phyloP scores from a whole-genome alignment of 2,113 vertebrate species.

The Anhinga anhinga region DNA sequence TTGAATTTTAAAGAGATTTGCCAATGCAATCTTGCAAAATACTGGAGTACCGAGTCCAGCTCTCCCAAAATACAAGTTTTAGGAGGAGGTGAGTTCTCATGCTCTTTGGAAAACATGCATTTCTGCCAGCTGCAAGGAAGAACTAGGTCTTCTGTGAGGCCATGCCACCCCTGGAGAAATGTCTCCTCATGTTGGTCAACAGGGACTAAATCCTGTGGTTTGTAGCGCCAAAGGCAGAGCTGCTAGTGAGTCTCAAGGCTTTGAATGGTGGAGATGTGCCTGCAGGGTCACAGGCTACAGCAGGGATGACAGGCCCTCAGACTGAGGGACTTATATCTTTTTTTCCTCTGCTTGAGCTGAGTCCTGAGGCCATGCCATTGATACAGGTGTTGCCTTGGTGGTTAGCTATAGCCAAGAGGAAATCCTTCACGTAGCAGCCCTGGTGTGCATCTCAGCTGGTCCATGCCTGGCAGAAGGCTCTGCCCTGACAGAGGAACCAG shows the following conservation, averaged over 20 bases:
- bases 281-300: neutral
- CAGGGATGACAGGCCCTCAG: neutral
- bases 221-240: neutral
- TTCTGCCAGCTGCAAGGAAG: neutral
- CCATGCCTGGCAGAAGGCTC: neutral
- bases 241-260: neutral
- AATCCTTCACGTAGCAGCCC: neutral
- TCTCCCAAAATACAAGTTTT: neutral
- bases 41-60: neutral
- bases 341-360: neutral
- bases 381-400: neutral
- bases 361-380: rapidly evolving
- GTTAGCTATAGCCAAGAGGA: neutral
- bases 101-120: neutral
- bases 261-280: neutral
- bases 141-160: neutral
- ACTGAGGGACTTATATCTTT: neutral
- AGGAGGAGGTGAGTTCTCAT: constrained; percentile 2
- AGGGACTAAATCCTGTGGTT: neutral
- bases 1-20: constrained; percentile 30
- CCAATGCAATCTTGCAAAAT: constrained; percentile 42
- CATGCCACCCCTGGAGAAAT: neutral
- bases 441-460: rapidly evolving
- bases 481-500: neutral
- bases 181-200: neutral